Conservation (phyloP, 1,140 invertebrate species). For the Hirudo medicinalis region DNA sequence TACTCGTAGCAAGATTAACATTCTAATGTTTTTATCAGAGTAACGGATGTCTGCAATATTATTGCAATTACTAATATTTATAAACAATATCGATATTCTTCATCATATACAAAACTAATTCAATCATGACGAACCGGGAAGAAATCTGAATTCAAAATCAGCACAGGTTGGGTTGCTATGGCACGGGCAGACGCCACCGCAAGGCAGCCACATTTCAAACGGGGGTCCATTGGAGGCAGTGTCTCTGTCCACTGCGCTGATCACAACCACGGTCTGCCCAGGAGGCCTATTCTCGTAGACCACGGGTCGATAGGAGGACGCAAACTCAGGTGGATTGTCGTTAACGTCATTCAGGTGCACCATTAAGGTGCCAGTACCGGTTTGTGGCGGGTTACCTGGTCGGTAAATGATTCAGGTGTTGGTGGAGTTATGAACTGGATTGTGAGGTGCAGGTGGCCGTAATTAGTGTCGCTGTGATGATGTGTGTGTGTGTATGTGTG, state of each 20-base stretch:
- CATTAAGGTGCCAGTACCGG: constrained; percentile 82
- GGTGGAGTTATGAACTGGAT: not conserved
- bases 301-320: constrained; percentile 69
- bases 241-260: constrained; percentile 46
- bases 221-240: constrained; percentile 63
- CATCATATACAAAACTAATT: too few species aligned
- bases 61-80: too few species aligned
- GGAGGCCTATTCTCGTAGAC: constrained; percentile 69
- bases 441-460: too few species aligned
- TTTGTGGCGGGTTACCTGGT: constrained; percentile 61
- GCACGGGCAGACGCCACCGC: constrained; percentile 18
- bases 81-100: too few species aligned
- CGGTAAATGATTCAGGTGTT: constrained; percentile 36
- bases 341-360: constrained; percentile 92
- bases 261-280: constrained; percentile 61
- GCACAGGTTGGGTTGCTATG: constrained; percentile 19
- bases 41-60: too few species aligned
- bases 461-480: too few species aligned
- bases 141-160: constrained; percentile 22
- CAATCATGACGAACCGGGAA: constrained; percentile 12
- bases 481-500: too few species aligned
- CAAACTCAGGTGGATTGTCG: constrained; percentile 77
- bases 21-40: too few species aligned
- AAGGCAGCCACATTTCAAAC: constrained; percentile 50
- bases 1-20: too few species aligned